Evolutionary conservation across 2,888 invertebrate genomes (phyloP).

Genomic region (Phymatocera aterrima): DNA sequence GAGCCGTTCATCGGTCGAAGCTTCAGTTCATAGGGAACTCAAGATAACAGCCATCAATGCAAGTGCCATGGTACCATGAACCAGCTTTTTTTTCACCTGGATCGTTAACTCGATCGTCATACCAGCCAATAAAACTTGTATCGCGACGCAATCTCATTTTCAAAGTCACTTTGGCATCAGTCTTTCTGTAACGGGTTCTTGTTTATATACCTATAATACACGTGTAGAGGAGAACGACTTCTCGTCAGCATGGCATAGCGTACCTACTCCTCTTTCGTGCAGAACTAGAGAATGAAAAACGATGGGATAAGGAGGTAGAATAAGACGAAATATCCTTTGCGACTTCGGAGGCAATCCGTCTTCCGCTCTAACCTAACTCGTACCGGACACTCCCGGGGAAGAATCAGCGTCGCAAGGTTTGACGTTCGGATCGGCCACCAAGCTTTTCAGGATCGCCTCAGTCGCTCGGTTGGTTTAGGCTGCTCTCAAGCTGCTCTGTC

Average conservation of each 20-base stretch:
- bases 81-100: too few species aligned
- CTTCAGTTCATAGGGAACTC: too few species aligned
- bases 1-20: too few species aligned
- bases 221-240: background rate
- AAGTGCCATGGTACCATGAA: too few species aligned
- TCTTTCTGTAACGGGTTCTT: background rate
- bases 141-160: background rate
- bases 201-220: background rate
- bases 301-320: conserved; percentile 15
- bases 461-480: background rate
- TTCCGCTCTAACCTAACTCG: conserved; percentile 31
- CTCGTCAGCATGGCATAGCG: background rate
- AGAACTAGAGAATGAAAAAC: background rate
- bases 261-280: conserved; percentile 1
- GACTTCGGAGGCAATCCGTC: conserved; percentile 28
- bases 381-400: conserved; percentile 11
- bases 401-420: conserved; percentile 13
- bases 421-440: background rate
- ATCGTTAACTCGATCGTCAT: background rate
- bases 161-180: background rate
- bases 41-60: too few species aligned
- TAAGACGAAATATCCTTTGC: conserved; percentile 17
- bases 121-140: background rate
- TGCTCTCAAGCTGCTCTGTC: conserved; percentile 11
- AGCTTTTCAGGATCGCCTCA: background rate